Evolutionary conservation across 2,797 vertebrate genomes (phyloP).

Genomic region (Propithecus deckenii): DNA sequence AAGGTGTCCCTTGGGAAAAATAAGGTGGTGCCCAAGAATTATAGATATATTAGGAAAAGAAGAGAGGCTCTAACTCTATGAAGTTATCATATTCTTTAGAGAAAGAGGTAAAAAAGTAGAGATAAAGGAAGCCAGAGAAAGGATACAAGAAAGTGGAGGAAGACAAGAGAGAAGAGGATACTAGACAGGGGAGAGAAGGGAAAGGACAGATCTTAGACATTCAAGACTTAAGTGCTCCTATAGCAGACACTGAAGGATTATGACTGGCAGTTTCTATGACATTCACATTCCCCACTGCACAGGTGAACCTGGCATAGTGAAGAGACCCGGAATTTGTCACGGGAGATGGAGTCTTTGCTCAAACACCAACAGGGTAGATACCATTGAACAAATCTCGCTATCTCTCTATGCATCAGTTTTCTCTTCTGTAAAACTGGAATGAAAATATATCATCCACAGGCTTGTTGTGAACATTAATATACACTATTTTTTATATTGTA

Average conservation of each 20-base stretch:
- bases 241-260: accelerated
- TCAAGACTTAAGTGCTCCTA: too few species aligned
- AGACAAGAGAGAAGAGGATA: not conserved
- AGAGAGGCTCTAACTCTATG: not conserved
- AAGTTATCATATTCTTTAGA: not conserved
- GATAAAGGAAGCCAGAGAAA: not conserved
- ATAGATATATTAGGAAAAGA: accelerated
- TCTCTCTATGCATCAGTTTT: not conserved
- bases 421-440: not conserved
- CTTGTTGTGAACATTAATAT: not conserved
- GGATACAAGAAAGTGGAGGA: not conserved
- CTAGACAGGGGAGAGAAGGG: not conserved
- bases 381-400: not conserved
- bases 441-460: not conserved
- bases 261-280: accelerated
- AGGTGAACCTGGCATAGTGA: not conserved
- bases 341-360: not conserved
- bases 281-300: not conserved
- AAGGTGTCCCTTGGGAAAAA: not conserved
- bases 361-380: not conserved
- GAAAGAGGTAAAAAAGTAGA: not conserved
- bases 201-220: not conserved
- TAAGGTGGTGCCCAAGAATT: not conserved
- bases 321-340: not conserved
- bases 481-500: not conserved